A percentile compares a stretch with the other conserved stretches of the same genome.
Evolutionary conservation across 1,140 invertebrate genomes (phyloP).

Genomic region (Dendrolimus kikuchii): DNA sequence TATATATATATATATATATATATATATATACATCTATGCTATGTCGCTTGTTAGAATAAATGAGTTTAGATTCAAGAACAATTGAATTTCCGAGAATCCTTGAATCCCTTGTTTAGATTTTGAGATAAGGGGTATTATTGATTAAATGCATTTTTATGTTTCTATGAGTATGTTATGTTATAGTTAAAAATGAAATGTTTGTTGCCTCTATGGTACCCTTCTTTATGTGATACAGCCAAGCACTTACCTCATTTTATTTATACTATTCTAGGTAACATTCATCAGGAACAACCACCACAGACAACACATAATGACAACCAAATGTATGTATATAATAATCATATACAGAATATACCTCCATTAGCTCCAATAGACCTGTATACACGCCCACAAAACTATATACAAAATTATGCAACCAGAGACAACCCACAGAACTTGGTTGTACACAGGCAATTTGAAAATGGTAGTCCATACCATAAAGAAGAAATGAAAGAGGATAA

Average conservation of each 20-base stretch:
- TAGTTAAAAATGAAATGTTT: neutral
- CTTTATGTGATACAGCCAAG: too few relatives aligned
- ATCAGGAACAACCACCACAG: conserved; percentile 24
- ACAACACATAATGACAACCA: conserved; percentile 31
- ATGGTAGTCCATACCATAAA: conserved; percentile 30
- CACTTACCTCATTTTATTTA: conserved; percentile 9
- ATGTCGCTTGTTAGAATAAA: too few relatives aligned
- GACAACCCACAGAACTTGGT: conserved; percentile 61
- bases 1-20: too few relatives aligned
- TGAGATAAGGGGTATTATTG: too few relatives aligned
- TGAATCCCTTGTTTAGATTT: too few relatives aligned
- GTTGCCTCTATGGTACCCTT: too few relatives aligned
- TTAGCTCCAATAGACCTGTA: conserved; percentile 50
- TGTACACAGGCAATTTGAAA: conserved; percentile 47
- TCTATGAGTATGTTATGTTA: too few relatives aligned
- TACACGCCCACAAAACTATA: conserved; percentile 37
- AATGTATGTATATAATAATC: conserved; percentile 43
- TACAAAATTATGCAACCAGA: conserved; percentile 32
- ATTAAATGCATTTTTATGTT: too few relatives aligned
- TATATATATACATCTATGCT: too few relatives aligned
- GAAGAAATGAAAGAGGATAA: conserved; percentile 46
- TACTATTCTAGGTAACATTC: conserved; percentile 16
- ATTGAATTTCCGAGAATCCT: too few relatives aligned
- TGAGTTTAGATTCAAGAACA: too few relatives aligned
- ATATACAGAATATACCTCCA: conserved; percentile 31